Percentiles rank a stretch among this genome's conserved stretches.
Evolutionary conservation across 2,888 invertebrate genomes (phyloP).

Genomic region (Glaucopsyche alexis): DNA sequence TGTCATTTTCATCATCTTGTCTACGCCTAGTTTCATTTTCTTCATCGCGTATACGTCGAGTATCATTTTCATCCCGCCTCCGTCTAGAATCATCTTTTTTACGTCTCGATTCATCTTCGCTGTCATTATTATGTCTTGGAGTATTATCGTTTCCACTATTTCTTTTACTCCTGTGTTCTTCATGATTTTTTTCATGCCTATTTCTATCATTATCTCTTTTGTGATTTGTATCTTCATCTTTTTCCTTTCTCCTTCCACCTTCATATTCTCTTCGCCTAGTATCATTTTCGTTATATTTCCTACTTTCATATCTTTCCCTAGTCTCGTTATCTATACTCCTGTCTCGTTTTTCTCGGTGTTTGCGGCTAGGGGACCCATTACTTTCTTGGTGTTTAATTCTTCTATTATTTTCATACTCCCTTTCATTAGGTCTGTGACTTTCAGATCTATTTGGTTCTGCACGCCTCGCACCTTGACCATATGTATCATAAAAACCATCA

Average conservation of each 20-base stretch:
- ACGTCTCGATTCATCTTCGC: not conserved
- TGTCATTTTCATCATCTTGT: not conserved
- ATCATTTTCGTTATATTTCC: constrained; percentile 24
- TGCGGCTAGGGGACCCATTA: constrained; percentile 33
- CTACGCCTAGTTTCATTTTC: constrained; percentile 21
- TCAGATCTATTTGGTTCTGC: constrained; percentile 49
- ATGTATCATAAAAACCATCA: constrained; percentile 70
- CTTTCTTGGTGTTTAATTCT: constrained; percentile 36
- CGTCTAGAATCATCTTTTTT: constrained; percentile 35
- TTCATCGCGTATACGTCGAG: constrained; percentile 32
- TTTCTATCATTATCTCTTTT: constrained; percentile 34
- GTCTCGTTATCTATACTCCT: constrained; percentile 9
- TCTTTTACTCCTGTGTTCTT: constrained; percentile 18
- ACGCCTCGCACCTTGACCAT: constrained; percentile 62
- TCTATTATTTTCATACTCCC: constrained; percentile 37
- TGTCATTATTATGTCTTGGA: not conserved
- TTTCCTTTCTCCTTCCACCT: constrained; percentile 34
- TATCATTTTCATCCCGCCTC: constrained; percentile 32
- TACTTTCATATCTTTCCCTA: constrained; percentile 29
- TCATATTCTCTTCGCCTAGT: constrained; percentile 33
- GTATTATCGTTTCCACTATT: not conserved
- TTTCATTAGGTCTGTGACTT: constrained; percentile 44
- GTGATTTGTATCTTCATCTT: constrained; percentile 30
- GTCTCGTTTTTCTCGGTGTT: constrained; percentile 34
- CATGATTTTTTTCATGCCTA: constrained; percentile 32